Evolutionary conservation across 2,113 vertebrate species (phyloP).

Genomic region (Struthidea cinerea): DNA sequence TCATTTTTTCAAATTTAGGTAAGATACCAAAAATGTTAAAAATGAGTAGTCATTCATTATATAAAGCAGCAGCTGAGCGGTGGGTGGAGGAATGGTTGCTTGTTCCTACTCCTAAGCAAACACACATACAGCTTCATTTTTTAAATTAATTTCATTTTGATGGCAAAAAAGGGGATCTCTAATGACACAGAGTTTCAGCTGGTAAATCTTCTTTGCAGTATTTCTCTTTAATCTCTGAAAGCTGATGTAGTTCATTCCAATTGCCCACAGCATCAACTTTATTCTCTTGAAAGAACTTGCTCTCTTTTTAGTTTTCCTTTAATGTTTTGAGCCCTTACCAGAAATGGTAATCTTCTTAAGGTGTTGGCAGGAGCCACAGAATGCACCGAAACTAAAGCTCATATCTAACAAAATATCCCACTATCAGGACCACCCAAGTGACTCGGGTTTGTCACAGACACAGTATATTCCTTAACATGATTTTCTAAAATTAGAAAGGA

Average conservation of each 20-base stretch:
- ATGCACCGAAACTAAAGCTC: neutral
- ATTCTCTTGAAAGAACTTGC: constrained; percentile 35
- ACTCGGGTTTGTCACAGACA: neutral
- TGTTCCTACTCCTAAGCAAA: constrained; percentile 36
- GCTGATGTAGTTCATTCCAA: neutral
- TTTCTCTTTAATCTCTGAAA: constrained; percentile 34
- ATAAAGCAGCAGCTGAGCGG: constrained; percentile 58
- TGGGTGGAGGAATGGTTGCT: constrained; percentile 54
- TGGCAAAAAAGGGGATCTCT: neutral
- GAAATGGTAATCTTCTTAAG: constrained; percentile 30
- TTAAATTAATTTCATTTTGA: neutral
- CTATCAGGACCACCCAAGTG: neutral
- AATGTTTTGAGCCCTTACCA: constrained; percentile 22
- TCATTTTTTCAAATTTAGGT: neutral
- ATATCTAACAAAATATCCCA: neutral
- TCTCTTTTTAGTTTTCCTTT: constrained; percentile 12
- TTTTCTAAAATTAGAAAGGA: neutral
- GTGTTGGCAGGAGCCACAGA: neutral
- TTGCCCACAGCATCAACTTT: constrained; percentile 19
- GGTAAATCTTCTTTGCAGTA: neutral
- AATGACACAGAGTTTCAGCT: neutral
- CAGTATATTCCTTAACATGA: neutral
- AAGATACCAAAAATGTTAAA: constrained; percentile 13
- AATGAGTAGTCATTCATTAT: constrained; percentile 51
- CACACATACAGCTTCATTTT: neutral